These are phyloP conservation scores for Danio albolineatus DNA, from an alignment of 2,797 vertebrate species.

Conservation along the genomic window DNA sequence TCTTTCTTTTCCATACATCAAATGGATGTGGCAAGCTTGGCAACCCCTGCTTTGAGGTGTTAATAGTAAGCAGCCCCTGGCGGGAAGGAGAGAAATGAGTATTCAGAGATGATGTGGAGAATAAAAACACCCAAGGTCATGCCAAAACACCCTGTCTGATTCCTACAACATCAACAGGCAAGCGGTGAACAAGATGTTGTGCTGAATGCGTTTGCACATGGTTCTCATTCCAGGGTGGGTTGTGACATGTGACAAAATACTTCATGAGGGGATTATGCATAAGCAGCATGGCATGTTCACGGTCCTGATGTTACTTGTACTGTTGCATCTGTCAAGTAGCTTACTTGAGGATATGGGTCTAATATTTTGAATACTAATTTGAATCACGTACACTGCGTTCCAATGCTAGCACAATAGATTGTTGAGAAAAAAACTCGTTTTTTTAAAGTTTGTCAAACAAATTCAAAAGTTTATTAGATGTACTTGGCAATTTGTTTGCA, in stretches of 20 bases:
- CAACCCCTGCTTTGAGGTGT: conserved; percentile 23
- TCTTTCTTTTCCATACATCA: conserved; percentile 9
- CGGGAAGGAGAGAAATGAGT: conserved; percentile 20
- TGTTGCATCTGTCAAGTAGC: background rate
- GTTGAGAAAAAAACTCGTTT: no score
- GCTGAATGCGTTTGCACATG: background rate
- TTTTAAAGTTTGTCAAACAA: no score
- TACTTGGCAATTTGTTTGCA: no score
- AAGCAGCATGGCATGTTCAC: background rate
- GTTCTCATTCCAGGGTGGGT: background rate
- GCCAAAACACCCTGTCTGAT: conserved; percentile 28
- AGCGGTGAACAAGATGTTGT: background rate
- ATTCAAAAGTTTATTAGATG: no score
- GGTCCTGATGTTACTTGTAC: background rate
- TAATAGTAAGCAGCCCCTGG: conserved; percentile 16
- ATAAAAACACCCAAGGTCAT: conserved; percentile 34
- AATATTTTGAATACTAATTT: background rate
- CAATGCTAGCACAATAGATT: no score
- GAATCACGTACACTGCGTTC: background rate
- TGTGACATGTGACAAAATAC: conserved; percentile 37
- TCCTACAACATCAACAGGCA: conserved; percentile 20
- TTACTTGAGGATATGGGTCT: background rate
- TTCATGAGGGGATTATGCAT: conserved; percentile 1
- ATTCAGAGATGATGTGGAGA: conserved; percentile 41
- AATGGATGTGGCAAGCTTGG: conserved; percentile 30